Conservation (phyloP, 2,888 invertebrate species). For the Parochlus steinenii region DNA sequence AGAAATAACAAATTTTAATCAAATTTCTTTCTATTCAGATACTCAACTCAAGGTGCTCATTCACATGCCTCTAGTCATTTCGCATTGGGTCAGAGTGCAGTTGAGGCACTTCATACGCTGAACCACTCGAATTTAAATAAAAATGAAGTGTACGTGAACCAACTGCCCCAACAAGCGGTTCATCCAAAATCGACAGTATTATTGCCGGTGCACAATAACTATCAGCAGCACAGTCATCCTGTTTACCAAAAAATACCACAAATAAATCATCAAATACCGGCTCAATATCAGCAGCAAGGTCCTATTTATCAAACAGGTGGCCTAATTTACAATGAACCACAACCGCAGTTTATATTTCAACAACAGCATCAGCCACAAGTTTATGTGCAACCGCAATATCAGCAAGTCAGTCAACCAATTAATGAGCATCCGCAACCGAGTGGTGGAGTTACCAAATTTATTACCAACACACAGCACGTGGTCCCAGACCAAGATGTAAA, state of each 20-base stretch:
- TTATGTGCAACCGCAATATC: no score
- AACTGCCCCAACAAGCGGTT: constrained; percentile 4
- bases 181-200: background rate
- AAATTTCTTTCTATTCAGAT: constrained; percentile 17
- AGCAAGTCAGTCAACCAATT: no score
- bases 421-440: background rate
- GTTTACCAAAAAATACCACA: no score
- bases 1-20: background rate
- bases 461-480: constrained; percentile 40
- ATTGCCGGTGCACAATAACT: background rate
- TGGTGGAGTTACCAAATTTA: constrained; percentile 33
- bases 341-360: background rate
- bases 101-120: constrained; percentile 27
- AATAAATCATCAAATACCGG: no score
- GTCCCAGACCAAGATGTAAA: constrained; percentile 46
- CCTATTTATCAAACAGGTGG: no score
- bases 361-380: background rate
- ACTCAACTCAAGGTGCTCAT: constrained; percentile 31
- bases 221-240: no score
- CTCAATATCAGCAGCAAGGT: constrained; percentile 4
- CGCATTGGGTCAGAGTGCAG: constrained; percentile 33
- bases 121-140: constrained; percentile 11
- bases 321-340: background rate
- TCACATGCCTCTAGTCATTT: constrained; percentile 32
- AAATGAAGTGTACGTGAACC: constrained; percentile 7